Percentiles rank a stretch among this genome's conserved stretches.
Conservation (phyloP, 2,888 invertebrate genomes). For the Halictus ligatus region DNA sequence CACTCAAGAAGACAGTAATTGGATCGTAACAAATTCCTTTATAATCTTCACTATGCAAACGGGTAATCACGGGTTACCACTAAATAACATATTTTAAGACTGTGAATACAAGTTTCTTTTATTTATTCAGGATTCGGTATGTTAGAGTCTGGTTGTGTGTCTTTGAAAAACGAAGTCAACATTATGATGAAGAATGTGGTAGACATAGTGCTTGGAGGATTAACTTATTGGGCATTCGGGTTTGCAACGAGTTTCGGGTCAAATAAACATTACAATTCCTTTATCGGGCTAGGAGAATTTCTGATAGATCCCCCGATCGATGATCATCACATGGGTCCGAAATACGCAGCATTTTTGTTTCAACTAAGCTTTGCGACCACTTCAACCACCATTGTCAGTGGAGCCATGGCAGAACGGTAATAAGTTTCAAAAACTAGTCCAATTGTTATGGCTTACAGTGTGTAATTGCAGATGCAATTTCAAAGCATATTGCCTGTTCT, state of each 20-base stretch:
- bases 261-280: conserved; percentile 89
- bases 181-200: conserved; percentile 99
- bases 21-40: conserved; percentile 95
- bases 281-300: conserved; percentile 94
- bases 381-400: conserved; percentile 96
- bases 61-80: conserved; percentile 86
- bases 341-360: conserved; percentile 95
- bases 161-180: conserved; percentile 97
- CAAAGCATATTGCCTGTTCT: conserved; percentile 95
- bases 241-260: conserved; percentile 96
- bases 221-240: conserved; percentile 98
- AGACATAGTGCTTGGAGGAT: conserved; percentile 95
- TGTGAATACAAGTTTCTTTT: neutral
- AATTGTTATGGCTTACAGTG: neutral
- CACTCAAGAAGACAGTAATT: conserved; percentile 92
- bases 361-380: conserved; percentile 96
- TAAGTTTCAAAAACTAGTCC: conserved; percentile 9
- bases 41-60: conserved; percentile 98
- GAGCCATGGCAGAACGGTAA: conserved; percentile 97
- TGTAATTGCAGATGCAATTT: conserved; percentile 90
- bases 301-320: conserved; percentile 89
- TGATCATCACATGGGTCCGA: conserved; percentile 92
- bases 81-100: neutral
- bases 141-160: conserved; percentile 96
- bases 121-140: conserved; percentile 92